Conservation (phyloP, 2,113 vertebrate genomes). For the Cyanocitta stelleri region DNA sequence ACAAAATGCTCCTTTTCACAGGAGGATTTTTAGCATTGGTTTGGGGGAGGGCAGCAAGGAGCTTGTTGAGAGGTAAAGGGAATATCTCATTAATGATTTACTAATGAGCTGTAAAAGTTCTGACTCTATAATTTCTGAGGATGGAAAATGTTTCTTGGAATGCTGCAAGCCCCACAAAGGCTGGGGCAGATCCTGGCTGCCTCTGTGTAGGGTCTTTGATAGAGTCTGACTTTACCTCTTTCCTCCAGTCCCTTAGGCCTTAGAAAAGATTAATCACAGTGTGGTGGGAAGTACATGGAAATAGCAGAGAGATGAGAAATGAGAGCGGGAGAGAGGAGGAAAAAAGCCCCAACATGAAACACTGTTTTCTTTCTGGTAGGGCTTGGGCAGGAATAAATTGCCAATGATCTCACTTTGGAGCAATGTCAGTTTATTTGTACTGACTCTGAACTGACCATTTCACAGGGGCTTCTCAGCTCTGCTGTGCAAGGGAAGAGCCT, state of each 20-base stretch:
- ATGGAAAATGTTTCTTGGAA: slow-evolving; percentile 62
- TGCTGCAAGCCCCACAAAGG: slow-evolving; percentile 45
- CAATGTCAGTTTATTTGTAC: slow-evolving; percentile 71
- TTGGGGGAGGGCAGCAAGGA: slow-evolving; percentile 1
- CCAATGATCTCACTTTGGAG: slow-evolving; percentile 75
- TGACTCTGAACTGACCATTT: slow-evolving; percentile 70
- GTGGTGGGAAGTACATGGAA: slow-evolving; percentile 71
- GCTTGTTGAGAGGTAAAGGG: slow-evolving; percentile 41
- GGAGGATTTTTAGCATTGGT: neutral
- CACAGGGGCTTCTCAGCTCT: slow-evolving; percentile 42
- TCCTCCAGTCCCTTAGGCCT: slow-evolving; percentile 59
- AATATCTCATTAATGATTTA: slow-evolving; percentile 61
- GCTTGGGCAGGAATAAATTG: slow-evolving; percentile 70
- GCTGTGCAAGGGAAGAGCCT: slow-evolving; percentile 42
- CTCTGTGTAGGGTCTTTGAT: slow-evolving; percentile 72
- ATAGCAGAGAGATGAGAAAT: slow-evolving; percentile 70
- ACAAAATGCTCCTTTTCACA: slow-evolving; percentile 9
- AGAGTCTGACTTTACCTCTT: slow-evolving; percentile 62
- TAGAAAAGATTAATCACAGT: slow-evolving; percentile 72
- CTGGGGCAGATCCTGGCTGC: slow-evolving; percentile 51
- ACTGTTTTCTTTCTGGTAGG: slow-evolving; percentile 77
- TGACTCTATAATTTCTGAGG: slow-evolving; percentile 42
- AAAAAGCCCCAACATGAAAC: slow-evolving; percentile 71
- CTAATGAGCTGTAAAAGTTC: slow-evolving; percentile 49
- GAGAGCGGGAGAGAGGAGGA: slow-evolving; percentile 45